Conservation (phyloP, 2,113 vertebrate genomes). For the Bufo gargarizans region DNA sequence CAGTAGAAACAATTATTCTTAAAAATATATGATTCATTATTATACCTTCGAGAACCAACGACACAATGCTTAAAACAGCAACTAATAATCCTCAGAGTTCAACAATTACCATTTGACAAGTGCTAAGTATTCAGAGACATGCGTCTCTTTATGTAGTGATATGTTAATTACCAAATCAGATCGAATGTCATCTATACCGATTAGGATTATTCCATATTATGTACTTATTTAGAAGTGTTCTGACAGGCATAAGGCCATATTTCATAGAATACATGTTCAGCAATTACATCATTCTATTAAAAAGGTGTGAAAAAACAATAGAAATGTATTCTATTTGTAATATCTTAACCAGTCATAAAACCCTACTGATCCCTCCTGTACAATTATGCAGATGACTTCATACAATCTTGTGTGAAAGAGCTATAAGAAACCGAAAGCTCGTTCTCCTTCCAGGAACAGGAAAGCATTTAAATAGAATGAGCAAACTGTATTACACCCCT, state of each 20-base stretch:
- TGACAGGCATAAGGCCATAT: neutral
- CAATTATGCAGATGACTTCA: conserved; percentile 13
- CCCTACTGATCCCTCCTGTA: neutral
- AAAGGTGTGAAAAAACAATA: neutral
- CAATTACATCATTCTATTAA: neutral
- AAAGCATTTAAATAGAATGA: conserved; percentile 12
- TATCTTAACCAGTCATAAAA: neutral
- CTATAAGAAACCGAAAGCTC: conserved; percentile 2
- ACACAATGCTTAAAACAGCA: neutral
- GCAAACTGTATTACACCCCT: neutral
- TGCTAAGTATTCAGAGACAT: neutral
- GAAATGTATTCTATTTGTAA: neutral
- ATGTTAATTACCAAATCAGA: neutral
- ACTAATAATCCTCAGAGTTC: neutral
- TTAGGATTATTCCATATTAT: neutral
- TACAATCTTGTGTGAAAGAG: neutral
- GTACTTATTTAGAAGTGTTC: neutral
- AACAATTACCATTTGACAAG: neutral
- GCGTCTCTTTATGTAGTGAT: neutral
- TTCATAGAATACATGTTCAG: too few relatives aligned
- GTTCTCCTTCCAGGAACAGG: neutral
- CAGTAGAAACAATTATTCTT: neutral
- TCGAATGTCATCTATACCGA: neutral
- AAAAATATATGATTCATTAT: neutral
- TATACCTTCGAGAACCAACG: neutral